A percentile compares a stretch with the other conserved stretches of the same genome.
Evolutionary conservation across 1,140 invertebrate genomes (phyloP).

Genomic region (Drosophila insularis): DNA sequence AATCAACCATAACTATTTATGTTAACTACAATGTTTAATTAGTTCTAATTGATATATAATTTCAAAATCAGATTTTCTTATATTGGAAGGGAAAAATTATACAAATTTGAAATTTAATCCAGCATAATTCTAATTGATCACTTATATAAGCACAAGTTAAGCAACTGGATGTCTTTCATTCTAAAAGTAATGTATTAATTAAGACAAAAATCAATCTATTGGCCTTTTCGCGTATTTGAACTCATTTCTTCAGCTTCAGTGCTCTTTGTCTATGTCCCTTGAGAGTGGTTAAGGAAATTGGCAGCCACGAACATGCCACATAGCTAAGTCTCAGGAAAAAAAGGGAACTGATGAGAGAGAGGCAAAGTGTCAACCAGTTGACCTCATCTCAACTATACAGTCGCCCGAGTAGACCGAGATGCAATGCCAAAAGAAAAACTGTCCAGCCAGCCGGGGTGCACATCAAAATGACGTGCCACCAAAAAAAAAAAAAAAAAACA

Average conservation of each 20-base stretch:
- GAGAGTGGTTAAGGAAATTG: conserved; percentile 68
- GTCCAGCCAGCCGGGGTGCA: conserved; percentile 29
- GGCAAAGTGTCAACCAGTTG: conserved; percentile 71
- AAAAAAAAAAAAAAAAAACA: neutral
- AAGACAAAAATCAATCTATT: conserved; percentile 66
- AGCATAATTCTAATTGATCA: too few species aligned
- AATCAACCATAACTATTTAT: too few species aligned
- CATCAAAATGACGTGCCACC: conserved; percentile 51
- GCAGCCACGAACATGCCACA: conserved; percentile 48
- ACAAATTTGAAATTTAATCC: too few species aligned
- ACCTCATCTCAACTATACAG: conserved; percentile 60
- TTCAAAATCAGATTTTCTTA: too few species aligned
- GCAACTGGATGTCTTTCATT: too few species aligned
- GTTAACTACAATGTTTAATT: too few species aligned
- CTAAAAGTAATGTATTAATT: conserved; percentile 49
- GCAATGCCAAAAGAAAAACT: conserved; percentile 41
- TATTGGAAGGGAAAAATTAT: neutral
- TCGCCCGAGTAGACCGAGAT: conserved; percentile 24
- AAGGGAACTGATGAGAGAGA: conserved; percentile 1
- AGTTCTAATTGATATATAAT: too few species aligned
- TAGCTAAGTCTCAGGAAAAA: conserved; percentile 38
- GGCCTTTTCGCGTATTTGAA: conserved; percentile 57
- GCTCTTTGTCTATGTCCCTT: conserved; percentile 3
- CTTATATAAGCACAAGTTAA: too few species aligned
- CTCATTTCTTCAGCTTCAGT: conserved; percentile 4